Evolutionary conservation across 2,797 vertebrate species (phyloP), one percentile per base, ranked within the genome.

Genomic region (Gallirallus australis): DNA sequence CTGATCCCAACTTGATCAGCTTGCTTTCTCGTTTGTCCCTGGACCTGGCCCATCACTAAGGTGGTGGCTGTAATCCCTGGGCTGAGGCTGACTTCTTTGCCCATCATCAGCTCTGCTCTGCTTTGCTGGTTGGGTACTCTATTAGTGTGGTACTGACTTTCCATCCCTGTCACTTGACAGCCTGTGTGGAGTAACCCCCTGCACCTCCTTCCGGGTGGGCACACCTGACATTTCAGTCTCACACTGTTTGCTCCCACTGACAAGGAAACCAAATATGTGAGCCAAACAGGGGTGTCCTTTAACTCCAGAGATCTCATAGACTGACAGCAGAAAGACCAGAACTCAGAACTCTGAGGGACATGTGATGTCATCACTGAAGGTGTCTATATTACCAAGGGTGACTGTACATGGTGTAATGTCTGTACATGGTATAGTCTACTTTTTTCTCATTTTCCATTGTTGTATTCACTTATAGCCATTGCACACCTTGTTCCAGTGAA

Each of bases 71-170:
- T 27, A 30, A 28, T 39, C 7, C 42, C 21, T 31, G 18, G 30
- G 27, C n/a, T 82, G 24, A 52, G 23, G 9, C 24, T 59, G 56
- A 63, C 19, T 35, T 47, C 1, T 0, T 6, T 56, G 1, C 6
- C n/a, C 35, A 15, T 8, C 0, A 0, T 24, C 21, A 63, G 30
- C 17, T 10, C 48, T 60, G 24, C 9, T 15, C 8, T 71, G 11
- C 16, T 68, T 5, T 75, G 20, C 33, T 1, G 0, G 11, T 1
- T 3, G 0, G 19, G 10, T 7, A 15, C 8, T 42, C 35, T 20
- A 3, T 11, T n/a, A 23, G 14, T 54, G 11, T 60, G 47, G 15
- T 37, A 53, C 28, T 27, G 47, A 15, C n/a, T 33, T 73, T 28
- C 11, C 37, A 70, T 25, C 40, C 45, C 18, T 61, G 50, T 25